A percentile compares a stretch with the other conserved stretches of the same genome.
Evolutionary conservation across 2,113 vertebrate genomes (phyloP).

Genomic region (Coturnix japonica): DNA sequence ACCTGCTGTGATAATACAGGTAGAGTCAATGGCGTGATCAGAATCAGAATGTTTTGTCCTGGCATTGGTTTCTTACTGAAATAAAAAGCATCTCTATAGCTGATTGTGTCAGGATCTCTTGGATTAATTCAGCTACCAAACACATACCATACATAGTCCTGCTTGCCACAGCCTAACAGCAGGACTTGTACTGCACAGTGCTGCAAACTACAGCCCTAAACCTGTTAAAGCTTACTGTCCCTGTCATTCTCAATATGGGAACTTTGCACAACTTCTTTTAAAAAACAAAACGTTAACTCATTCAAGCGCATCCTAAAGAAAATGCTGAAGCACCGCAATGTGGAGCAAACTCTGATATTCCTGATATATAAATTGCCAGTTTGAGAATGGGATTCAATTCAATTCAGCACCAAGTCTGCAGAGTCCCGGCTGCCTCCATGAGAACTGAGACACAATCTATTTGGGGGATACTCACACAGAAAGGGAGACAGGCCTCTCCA

Average conservation of each 20-base stretch:
- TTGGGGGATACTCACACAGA: fast-evolving
- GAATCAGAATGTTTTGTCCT: not conserved
- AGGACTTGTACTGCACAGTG: not conserved
- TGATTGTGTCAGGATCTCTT: not conserved
- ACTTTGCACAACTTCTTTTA: not conserved
- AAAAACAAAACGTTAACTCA: not conserved
- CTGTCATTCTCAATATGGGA: not conserved
- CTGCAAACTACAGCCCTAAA: not conserved
- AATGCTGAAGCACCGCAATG: not conserved
- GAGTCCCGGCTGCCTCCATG: not conserved
- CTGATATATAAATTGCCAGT: not conserved
- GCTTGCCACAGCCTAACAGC: not conserved
- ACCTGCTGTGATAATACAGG: not conserved
- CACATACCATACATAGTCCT: fast-evolving
- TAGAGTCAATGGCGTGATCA: not conserved
- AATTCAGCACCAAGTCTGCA: not conserved
- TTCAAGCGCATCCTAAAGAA: not conserved
- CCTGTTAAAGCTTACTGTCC: not conserved
- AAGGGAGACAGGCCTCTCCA: not conserved
- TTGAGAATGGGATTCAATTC: not conserved
- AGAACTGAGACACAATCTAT: fast-evolving
- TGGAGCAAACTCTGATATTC: not conserved
- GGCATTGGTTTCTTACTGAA: not conserved
- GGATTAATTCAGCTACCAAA: not conserved
- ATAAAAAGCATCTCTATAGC: not conserved